Conservation (phyloP, 1,140 invertebrate genomes). For the Rhagoletis zephyria region DNA sequence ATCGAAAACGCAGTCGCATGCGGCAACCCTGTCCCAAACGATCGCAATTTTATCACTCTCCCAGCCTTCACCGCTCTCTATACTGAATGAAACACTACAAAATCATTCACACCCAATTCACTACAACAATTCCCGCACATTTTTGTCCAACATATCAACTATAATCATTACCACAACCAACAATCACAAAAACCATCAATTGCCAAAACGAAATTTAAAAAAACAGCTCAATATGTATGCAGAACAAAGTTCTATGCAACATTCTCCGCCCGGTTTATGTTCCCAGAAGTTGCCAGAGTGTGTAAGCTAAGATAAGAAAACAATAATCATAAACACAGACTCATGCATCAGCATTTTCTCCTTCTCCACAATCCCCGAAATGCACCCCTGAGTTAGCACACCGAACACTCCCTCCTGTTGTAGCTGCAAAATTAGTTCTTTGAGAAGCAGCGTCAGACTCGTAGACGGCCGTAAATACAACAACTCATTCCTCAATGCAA, state of each 20-base stretch:
- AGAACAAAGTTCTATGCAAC: too few relatives aligned
- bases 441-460: slow-evolving; percentile 50
- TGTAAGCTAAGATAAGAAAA: too few relatives aligned
- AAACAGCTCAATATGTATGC: too few relatives aligned
- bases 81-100: neutral
- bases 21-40: too few relatives aligned
- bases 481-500: slow-evolving; percentile 13
- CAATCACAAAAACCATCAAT: too few relatives aligned
- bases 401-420: slow-evolving; percentile 54
- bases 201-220: too few relatives aligned
- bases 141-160: too few relatives aligned
- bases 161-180: too few relatives aligned
- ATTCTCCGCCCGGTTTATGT: too few relatives aligned
- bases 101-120: neutral
- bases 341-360: neutral
- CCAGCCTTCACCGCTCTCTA: neutral
- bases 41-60: too few relatives aligned
- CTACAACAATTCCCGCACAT: neutral
- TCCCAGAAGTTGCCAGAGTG: too few relatives aligned
- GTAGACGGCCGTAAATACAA: neutral
- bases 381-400: neutral
- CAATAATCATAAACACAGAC: neutral
- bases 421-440: slow-evolving; percentile 60
- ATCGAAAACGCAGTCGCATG: too few relatives aligned
- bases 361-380: neutral